phyloP scores from a whole-genome alignment of 2,113 vertebrate species.

The Oxyura jamaicensis region DNA sequence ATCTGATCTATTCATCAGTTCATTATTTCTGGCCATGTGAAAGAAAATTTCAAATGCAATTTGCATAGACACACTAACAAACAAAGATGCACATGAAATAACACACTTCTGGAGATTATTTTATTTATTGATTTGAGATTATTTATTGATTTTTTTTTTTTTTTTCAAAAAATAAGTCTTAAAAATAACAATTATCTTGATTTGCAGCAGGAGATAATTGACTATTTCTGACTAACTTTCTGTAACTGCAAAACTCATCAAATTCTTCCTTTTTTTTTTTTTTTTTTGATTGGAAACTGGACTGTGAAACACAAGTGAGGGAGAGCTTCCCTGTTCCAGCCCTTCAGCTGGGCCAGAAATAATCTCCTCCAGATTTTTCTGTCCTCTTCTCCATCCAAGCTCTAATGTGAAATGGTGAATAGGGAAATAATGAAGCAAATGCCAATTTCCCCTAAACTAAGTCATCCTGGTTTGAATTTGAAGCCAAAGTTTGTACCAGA shows the following conservation, averaged over 20 bases:
- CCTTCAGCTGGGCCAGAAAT: neutral
- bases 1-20: neutral
- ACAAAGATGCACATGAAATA: neutral
- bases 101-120: neutral
- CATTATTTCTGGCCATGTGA: neutral
- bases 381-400: neutral
- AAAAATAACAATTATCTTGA: neutral
- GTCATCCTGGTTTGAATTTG: neutral
- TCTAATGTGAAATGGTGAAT: neutral
- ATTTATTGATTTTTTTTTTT: neutral
- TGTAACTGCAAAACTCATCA: neutral
- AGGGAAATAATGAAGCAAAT: neutral
- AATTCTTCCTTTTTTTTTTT: too few species aligned
- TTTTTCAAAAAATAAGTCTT: neutral
- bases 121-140: too few species aligned
- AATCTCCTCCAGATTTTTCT: neutral
- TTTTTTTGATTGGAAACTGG: neutral
- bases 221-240: neutral
- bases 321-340: neutral
- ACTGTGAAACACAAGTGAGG: neutral
- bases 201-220: neutral
- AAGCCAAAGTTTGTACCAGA: conserved; percentile 1
- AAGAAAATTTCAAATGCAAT: neutral
- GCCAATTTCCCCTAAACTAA: neutral
- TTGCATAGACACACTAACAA: neutral